Base-by-base conservation (phyloP, 2,113 vertebrate genomes). In the Ploceus nigricollis region DNA sequence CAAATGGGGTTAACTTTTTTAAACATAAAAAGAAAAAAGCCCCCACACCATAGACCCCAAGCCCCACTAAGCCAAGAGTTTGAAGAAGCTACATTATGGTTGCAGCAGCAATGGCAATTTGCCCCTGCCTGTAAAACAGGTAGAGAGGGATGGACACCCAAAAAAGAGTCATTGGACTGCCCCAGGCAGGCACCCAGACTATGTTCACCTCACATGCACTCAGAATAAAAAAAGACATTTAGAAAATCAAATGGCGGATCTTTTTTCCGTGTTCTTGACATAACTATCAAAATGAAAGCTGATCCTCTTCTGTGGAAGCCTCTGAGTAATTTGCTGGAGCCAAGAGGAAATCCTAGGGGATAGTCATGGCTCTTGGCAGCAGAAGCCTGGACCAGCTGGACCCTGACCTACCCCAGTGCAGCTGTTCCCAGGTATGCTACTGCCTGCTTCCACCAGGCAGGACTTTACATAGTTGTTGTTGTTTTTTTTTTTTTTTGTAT, bases 261-360 rank as follows among this genome's bases (percentile, higher is more conserved):
- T 42, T 79, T 93, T 57, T 47, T 13, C 19, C 16, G 22, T 18
- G 23, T 79, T 82, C 22, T 86, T 2, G 2, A 60, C 4, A 4
- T 6, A 64, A n/a, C 53, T 85, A 82, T 47, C 28, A 90, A 87
- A 89, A 44, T 20, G 50, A 89, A 87, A 82, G 25, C 44, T 88
- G 57, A 86, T 37, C 23, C 44, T 64, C 6, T 60, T 48, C 9
- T 14, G 23, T 56, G 31, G 61, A 82, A 88, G 40, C 37, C 44
- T 71, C 27, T 0, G 2, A 88, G 12, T 27, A 48, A 83, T 10
- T 64, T 70, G 22, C 40, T 65, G 42, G 9, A 89, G n/a, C 54
- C 64, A 50, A 37, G 37, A 86, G 57, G 48, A 93, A 82, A 69
- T 71, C 57, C 54, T 35, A 47, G 33, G 30, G 53, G 53, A 64